These are phyloP conservation scores for Idaea straminata DNA, from an alignment of 2,888 invertebrate species.

Conservation along the genomic window DNA sequence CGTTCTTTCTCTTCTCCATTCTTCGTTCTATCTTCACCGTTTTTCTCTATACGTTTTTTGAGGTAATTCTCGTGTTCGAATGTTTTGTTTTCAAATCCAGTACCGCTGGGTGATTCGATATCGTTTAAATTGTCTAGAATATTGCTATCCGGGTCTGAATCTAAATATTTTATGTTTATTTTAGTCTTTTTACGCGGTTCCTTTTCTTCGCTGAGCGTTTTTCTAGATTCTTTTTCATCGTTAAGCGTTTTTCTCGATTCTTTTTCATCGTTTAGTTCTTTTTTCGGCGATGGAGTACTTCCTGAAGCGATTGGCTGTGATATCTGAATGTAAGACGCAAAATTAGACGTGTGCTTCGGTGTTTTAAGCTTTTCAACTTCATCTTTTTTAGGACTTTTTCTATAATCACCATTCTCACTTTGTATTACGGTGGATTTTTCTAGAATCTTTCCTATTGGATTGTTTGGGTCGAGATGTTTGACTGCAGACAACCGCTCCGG, in stretches of 20 bases:
- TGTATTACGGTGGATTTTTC: constrained; percentile 76
- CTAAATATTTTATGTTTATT: constrained; percentile 62
- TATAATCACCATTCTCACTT: constrained; percentile 62
- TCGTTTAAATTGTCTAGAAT: constrained; percentile 57
- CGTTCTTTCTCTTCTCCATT: constrained; percentile 55
- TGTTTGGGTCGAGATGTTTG: constrained; percentile 73
- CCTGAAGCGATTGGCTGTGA: constrained; percentile 74
- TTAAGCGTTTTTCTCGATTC: constrained; percentile 40
- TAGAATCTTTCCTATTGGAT: constrained; percentile 75
- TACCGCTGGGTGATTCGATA: constrained; percentile 70
- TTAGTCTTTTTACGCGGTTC: constrained; percentile 24
- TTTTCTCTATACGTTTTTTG: constrained; percentile 66
- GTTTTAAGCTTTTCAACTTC: constrained; percentile 70
- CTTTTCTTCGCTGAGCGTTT: constrained; percentile 42
- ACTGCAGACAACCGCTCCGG: constrained; percentile 70
- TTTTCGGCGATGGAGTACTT: constrained; percentile 45
- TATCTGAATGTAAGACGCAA: constrained; percentile 82
- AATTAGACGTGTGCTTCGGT: constrained; percentile 79
- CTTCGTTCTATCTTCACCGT: constrained; percentile 38
- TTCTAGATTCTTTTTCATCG: constrained; percentile 40
- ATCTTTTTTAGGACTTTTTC: constrained; percentile 26
- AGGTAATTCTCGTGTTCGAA: constrained; percentile 74
- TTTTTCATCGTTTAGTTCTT: constrained; percentile 47
- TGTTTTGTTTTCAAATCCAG: constrained; percentile 74
- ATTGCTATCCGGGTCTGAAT: constrained; percentile 60